Conservation (phyloP, 2,888 invertebrate genomes). For the Drosophila ochracea region DNA sequence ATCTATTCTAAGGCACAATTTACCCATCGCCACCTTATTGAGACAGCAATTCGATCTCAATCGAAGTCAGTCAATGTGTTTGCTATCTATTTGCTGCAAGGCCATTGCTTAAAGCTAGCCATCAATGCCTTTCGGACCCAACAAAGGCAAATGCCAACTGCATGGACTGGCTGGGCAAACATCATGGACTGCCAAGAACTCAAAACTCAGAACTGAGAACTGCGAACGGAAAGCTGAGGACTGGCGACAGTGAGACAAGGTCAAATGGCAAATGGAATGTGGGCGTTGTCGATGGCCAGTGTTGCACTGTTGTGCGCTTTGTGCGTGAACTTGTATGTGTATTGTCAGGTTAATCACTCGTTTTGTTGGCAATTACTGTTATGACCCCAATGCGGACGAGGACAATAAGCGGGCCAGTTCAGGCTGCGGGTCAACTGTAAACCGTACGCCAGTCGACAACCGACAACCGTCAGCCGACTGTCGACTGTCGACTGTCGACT, state of each 20-base stretch:
- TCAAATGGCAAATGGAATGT: conserved; percentile 52
- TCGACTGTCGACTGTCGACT: not conserved
- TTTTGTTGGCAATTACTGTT: conserved; percentile 80
- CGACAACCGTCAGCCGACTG: not conserved
- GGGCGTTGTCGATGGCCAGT: conserved; percentile 28
- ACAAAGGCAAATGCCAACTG: not conserved
- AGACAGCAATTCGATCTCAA: not conserved
- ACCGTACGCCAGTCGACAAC: not conserved
- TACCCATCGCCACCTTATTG: not conserved
- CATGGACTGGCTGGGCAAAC: conserved; percentile 2
- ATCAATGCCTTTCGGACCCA: not conserved
- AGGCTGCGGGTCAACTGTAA: conserved; percentile 37
- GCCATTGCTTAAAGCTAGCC: not conserved
- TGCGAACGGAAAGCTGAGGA: not conserved
- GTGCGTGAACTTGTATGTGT: conserved; percentile 11
- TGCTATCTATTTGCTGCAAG: not conserved
- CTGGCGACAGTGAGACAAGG: conserved; percentile 44
- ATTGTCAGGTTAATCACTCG: conserved; percentile 80
- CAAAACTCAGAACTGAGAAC: not conserved
- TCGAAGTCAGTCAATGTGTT: too few species aligned
- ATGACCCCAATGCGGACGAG: conserved; percentile 44
- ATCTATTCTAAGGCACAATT: not conserved
- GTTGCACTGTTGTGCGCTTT: conserved; percentile 29
- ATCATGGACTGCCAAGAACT: not conserved
- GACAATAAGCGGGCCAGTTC: conserved; percentile 52